Evolutionary conservation across 1,140 invertebrate genomes (phyloP), one percentile per base, ranked within the genome.

Genomic region (Maniola jurtina): DNA sequence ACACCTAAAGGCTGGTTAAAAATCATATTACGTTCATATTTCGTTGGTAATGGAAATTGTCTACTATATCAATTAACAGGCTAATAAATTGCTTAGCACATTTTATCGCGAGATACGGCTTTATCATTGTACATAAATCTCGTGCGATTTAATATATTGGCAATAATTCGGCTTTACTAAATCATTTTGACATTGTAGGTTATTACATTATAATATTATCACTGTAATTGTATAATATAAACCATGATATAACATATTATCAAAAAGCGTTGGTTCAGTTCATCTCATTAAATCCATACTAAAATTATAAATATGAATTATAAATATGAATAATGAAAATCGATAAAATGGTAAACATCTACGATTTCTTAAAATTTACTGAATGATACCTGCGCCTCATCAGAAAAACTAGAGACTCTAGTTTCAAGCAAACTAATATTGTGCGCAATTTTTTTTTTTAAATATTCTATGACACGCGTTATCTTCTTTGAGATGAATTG

Each of bases 101-200:
- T 52, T 52, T 52, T 52, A 52, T 52, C 48, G 16, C 8, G 48
- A 52, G 14, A 52, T 16, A 52, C 48, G 25, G 54, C 54, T 55
- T 35, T 55, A 55, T 55, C 54, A 35, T n/a, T 35, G 54, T 34
- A 11, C 54, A 55, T 55, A 55, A 55, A 55, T 55, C 54, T 55
- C 25, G 34, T 14, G 34, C 54, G 11, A 34, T 55, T 55, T 55
- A 36, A 55, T 55, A 55, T 55, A 34, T 55, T 55, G 54, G 54
- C 54, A 55, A 55, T 55, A 55, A 55, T 55, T 55, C 54, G 35
- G 54, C 54, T 6, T 0, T 7, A 36, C 54, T 55, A 55, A 55
- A 11, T 35, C 54, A 55, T 55, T 55, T 35, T 36, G 54, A 55
- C 54, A n/a, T 34, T 35, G 35, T 55, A 13, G 48, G 48, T 6